Percentiles rank a stretch among this genome's conserved stretches.
Evolutionary conservation across 2,797 vertebrate species (phyloP).

Genomic region (Prionace glauca): DNA sequence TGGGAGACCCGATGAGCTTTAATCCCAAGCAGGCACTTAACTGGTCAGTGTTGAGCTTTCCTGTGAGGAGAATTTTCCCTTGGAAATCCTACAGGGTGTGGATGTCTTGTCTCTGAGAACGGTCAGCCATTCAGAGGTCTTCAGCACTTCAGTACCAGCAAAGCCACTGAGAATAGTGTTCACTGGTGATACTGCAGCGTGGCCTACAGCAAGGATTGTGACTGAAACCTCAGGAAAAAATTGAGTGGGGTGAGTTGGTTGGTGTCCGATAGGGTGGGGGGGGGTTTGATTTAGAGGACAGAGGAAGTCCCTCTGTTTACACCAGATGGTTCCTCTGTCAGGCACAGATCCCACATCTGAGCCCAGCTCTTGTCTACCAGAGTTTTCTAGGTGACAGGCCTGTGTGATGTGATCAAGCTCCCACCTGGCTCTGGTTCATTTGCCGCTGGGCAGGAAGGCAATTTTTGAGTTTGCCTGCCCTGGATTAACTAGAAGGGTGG

Average conservation of each 20-base stretch:
- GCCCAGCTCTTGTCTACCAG: no score
- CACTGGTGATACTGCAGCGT: not conserved
- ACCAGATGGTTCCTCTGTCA: no score
- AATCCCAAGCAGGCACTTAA: not conserved
- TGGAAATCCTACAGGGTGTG: not conserved
- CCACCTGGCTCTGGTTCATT: no score
- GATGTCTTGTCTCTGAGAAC: not conserved
- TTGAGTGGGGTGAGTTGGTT: not conserved
- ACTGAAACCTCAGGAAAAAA: not conserved
- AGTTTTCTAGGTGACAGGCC: no score
- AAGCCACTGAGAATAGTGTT: not conserved
- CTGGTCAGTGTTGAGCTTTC: not conserved
- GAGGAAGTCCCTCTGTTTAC: no score
- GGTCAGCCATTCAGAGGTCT: no score
- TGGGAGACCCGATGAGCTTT: not conserved
- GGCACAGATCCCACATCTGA: no score
- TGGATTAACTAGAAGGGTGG: no score
- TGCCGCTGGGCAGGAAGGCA: no score
- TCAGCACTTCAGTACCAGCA: not conserved
- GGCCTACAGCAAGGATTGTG: not conserved
- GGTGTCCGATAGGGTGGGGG: not conserved
- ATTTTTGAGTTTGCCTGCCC: no score
- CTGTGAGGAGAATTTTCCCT: not conserved
- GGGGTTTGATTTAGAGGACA: no score
- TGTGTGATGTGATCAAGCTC: no score